These are phyloP conservation scores for Cyrtonyx montezumae DNA, from an alignment of 2,113 vertebrate species.

Conservation along the genomic window DNA sequence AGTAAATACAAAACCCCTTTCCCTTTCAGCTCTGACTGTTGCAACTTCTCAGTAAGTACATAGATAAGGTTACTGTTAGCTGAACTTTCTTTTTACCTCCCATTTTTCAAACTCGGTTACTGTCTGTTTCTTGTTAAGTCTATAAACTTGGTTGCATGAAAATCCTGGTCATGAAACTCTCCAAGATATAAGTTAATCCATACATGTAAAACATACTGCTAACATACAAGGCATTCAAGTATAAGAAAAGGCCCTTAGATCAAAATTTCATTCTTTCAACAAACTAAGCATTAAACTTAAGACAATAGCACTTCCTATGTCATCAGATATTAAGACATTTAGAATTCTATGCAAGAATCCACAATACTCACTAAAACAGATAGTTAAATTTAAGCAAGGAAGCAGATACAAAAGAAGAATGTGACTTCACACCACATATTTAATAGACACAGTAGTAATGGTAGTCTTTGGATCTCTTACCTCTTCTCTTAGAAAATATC, in stretches of 20 bases:
- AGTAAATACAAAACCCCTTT: neutral
- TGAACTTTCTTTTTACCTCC: neutral
- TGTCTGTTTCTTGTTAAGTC: neutral
- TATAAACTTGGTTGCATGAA: neutral
- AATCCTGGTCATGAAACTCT: neutral
- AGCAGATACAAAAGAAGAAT: neutral
- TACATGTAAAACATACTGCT: neutral
- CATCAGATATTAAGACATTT: neutral
- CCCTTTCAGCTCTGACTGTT: neutral
- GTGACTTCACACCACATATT: neutral
- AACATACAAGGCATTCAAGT: neutral
- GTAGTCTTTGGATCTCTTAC: neutral
- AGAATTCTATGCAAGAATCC: neutral
- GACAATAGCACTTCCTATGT: neutral
- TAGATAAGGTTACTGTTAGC: neutral
- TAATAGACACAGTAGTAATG: neutral
- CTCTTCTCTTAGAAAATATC: neutral
- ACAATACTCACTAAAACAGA: neutral
- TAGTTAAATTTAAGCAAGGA: neutral
- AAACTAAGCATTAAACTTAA: neutral
- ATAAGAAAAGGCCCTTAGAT: neutral
- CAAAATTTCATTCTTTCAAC: slow-evolving; percentile 11
- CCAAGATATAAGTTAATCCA: neutral
- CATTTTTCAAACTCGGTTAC: slow-evolving; percentile 10
- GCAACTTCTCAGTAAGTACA: neutral